Evolutionary conservation across 1,140 invertebrate genomes (phyloP).

Genomic region (Euschistus heros): DNA sequence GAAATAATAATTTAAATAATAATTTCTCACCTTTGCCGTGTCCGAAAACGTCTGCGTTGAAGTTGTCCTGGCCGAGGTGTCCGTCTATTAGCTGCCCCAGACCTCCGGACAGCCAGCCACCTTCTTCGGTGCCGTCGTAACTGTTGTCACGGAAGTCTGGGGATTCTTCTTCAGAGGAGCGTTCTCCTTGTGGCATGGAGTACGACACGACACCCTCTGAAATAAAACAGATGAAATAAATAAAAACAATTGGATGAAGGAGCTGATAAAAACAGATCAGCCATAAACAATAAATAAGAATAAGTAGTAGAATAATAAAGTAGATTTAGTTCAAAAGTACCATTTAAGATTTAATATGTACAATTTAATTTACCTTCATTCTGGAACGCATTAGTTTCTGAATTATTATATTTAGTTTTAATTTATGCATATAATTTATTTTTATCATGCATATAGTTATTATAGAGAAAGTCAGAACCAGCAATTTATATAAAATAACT

Average conservation of each 20-base stretch:
- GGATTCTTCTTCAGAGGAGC: constrained; percentile 31
- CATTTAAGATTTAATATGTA: too few species aligned
- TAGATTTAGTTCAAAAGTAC: too few species aligned
- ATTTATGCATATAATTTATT: too few species aligned
- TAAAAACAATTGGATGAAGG: neutral
- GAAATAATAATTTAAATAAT: neutral
- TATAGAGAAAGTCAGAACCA: too few species aligned
- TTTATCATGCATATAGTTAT: too few species aligned
- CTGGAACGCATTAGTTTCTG: too few species aligned
- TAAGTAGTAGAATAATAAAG: too few species aligned
- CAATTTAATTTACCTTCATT: too few species aligned
- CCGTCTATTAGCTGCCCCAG: constrained; percentile 89
- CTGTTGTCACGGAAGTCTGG: constrained; percentile 48
- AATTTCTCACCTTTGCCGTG: constrained; percentile 52
- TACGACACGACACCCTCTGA: constrained; percentile 48
- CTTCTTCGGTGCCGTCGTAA: constrained; percentile 47
- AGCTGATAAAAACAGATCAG: too few species aligned
- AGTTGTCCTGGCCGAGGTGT: constrained; percentile 65
- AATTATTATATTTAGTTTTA: too few species aligned
- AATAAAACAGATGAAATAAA: constrained; percentile 12
- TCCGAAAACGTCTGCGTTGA: constrained; percentile 55
- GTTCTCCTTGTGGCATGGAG: constrained; percentile 44
- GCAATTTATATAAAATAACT: too few species aligned
- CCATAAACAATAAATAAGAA: too few species aligned
- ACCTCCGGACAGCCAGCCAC: constrained; percentile 54